phyloP scores from a whole-genome alignment of 2,888 invertebrate species.

The Epirrhoe tristata region DNA sequence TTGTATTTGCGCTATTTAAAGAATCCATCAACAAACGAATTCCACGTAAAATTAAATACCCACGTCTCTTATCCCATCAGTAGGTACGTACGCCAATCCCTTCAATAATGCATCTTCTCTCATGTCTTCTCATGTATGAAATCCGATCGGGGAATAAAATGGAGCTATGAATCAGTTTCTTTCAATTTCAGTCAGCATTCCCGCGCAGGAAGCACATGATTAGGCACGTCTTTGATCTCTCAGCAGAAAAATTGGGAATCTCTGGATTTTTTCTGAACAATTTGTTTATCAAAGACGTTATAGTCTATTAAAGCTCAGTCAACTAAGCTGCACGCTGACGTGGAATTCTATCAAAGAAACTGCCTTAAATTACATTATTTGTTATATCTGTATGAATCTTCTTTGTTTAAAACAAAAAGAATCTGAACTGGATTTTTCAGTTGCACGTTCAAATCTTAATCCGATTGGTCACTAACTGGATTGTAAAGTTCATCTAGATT shows the following conservation, averaged over 20 bases:
- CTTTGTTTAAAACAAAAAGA: neutral
- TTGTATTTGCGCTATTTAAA: no score
- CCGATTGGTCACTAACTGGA: no score
- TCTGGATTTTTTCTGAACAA: constrained; percentile 42
- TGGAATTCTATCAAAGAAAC: constrained; percentile 18
- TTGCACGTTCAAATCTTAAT: no score
- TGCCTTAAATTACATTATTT: neutral
- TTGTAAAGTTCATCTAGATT: no score
- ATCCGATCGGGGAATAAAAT: constrained; percentile 14
- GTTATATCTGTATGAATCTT: neutral
- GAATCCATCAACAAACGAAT: no score
- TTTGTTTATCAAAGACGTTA: constrained; percentile 54
- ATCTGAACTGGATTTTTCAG: no score
- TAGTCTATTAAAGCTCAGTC: constrained; percentile 43
- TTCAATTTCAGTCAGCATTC: constrained; percentile 24
- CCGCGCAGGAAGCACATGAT: constrained; percentile 21
- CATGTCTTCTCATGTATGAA: constrained; percentile 10
- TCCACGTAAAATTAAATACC: no score
- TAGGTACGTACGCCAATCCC: neutral
- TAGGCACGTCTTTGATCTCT: constrained; percentile 37
- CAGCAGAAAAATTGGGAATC: constrained; percentile 20
- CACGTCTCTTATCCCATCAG: neutral
- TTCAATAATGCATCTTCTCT: neutral
- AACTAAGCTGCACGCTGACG: constrained; percentile 51
- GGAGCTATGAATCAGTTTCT: constrained; percentile 25